Evolutionary conservation across 2,888 invertebrate genomes (phyloP).

Genomic region (Drosophila eohydei): DNA sequence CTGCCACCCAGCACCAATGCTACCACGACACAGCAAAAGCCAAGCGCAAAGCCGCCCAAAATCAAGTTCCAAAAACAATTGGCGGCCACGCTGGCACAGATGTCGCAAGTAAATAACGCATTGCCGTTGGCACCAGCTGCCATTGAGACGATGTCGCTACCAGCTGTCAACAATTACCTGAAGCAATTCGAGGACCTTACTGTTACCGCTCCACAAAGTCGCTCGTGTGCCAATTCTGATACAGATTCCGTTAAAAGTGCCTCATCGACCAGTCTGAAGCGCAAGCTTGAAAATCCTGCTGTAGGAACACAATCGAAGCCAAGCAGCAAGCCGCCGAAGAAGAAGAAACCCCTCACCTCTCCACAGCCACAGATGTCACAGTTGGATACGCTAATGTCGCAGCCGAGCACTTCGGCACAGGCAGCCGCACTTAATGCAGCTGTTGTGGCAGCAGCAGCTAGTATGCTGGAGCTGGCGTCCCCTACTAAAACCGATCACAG

Average conservation of each 20-base stretch:
- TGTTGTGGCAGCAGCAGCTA: conserved; percentile 44
- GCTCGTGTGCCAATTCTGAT: conserved; percentile 70
- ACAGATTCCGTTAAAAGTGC: conserved; percentile 72
- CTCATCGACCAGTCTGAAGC: conserved; percentile 63
- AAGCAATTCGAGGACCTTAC: conserved; percentile 65
- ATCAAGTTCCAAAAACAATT: conserved; percentile 54
- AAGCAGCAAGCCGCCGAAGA: conserved; percentile 42
- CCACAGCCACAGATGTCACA: conserved; percentile 28
- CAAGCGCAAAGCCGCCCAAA: conserved; percentile 55
- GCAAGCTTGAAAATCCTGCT: conserved; percentile 34
- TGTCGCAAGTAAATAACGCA: conserved; percentile 28
- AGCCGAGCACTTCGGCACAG: conserved; percentile 64
- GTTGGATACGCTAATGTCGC: conserved; percentile 46
- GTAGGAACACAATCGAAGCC: conserved; percentile 4
- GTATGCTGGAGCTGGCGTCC: conserved; percentile 69
- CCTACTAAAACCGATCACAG: conserved; percentile 83
- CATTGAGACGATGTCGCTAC: conserved; percentile 43
- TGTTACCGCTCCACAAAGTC: conserved; percentile 34
- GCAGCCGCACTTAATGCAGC: conserved; percentile 57
- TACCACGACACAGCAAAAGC: conserved; percentile 10
- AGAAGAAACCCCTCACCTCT: conserved; percentile 38
- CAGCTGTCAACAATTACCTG: conserved; percentile 46
- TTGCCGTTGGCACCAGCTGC: conserved; percentile 26
- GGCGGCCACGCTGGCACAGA: conserved; percentile 45
- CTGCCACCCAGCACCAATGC: conserved; percentile 7